These are phyloP conservation scores for Heliconius melpomene DNA, from an alignment of 1,140 invertebrate species.

Conservation along the genomic window DNA sequence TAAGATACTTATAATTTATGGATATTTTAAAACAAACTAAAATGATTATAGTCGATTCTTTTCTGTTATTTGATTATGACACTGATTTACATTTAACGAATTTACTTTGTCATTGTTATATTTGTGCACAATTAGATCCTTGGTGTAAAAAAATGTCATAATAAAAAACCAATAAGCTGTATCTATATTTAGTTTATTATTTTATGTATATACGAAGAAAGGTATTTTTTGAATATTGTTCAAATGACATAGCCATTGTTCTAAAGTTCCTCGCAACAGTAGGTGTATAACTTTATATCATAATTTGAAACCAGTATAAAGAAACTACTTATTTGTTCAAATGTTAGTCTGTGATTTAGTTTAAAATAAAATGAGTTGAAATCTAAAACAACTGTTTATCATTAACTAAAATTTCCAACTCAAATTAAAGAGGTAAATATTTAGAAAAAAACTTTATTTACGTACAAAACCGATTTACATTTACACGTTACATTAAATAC, in stretches of 20 bases:
- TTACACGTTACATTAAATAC: slow-evolving; percentile 26
- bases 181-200: too few species aligned
- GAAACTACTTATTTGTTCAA: slow-evolving; percentile 24
- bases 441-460: slow-evolving; percentile 44
- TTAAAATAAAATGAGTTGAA: slow-evolving; percentile 25
- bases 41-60: too few species aligned
- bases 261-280: not conserved
- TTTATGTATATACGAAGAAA: too few species aligned
- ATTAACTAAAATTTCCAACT: not conserved
- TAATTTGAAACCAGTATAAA: not conserved
- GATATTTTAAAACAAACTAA: not conserved
- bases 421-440: not conserved
- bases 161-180: too few species aligned
- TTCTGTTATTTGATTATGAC: too few species aligned
- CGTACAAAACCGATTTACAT: slow-evolving; percentile 54
- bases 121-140: too few species aligned
- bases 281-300: not conserved
- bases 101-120: not conserved
- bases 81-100: too few species aligned
- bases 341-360: slow-evolving; percentile 36
- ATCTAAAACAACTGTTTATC: not conserved
- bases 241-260: not conserved
- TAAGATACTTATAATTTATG: not conserved
- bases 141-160: too few species aligned
- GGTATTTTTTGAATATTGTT: not conserved